Evolutionary conservation across 1,140 invertebrate genomes (phyloP).

Genomic region (Pachyrhynchus sulphureomaculatus): DNA sequence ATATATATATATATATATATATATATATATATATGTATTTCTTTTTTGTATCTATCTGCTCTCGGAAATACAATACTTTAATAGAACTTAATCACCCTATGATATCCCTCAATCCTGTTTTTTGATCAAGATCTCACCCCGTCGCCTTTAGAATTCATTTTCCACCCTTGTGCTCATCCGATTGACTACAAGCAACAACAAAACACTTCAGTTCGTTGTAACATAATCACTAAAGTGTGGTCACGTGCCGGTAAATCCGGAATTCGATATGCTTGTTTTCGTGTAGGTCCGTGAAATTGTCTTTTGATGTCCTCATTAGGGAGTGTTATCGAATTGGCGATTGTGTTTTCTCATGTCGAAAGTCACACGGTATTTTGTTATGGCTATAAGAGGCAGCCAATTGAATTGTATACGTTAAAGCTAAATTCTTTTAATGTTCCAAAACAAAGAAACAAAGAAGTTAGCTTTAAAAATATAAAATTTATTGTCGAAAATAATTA

Average conservation of each 20-base stretch:
- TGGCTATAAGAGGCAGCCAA: no score
- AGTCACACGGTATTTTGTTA: constrained; percentile 13
- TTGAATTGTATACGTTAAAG: no score
- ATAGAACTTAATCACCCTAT: neutral
- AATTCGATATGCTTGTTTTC: constrained; percentile 36
- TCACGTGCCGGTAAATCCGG: constrained; percentile 35
- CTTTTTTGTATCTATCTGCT: no score
- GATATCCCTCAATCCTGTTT: neutral
- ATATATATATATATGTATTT: no score
- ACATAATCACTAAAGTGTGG: constrained; percentile 20
- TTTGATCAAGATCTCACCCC: no score
- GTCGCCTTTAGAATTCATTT: no score
- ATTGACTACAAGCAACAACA: constrained; percentile 22
- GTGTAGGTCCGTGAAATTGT: constrained; percentile 28
- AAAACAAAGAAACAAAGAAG: no score
- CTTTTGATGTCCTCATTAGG: constrained; percentile 21
- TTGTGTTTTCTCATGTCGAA: neutral
- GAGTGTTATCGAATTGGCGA: neutral
- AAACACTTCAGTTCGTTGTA: constrained; percentile 2
- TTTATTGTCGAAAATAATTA: no score
- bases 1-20: no score
- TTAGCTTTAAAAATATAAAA: no score
- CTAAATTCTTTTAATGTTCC: no score
- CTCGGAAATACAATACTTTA: no score
- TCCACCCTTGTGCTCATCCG: neutral